Conservation (phyloP, 1,140 invertebrate species). For the Parasteatoda tepidariorum region DNA sequence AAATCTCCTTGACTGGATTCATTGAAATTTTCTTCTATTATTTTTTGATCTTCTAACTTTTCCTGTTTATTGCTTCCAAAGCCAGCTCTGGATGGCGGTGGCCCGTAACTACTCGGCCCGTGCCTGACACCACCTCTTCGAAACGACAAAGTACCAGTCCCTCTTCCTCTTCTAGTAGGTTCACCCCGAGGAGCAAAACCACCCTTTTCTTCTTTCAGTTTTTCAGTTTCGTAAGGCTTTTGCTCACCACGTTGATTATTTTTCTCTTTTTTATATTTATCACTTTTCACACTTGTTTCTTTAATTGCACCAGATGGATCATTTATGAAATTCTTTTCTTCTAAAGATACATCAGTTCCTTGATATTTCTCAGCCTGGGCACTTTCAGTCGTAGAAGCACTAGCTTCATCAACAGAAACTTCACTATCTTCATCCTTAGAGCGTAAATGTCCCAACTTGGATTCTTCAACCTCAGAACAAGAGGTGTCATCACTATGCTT, state of each 20-base stretch:
- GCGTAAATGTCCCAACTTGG: conserved; percentile 63
- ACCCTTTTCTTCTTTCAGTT: conserved; percentile 55
- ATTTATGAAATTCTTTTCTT: conserved; percentile 48
- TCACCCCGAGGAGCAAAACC: conserved; percentile 83
- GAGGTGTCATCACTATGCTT: conserved; percentile 63
- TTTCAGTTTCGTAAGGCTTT: conserved; percentile 23
- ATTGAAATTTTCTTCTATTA: conserved; percentile 47
- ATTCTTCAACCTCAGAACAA: conserved; percentile 63
- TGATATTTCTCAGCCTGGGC: conserved; percentile 59
- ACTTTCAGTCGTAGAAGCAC: conserved; percentile 64
- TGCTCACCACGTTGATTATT: conserved; percentile 35
- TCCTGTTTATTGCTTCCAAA: conserved; percentile 69
- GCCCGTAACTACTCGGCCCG: conserved; percentile 73
- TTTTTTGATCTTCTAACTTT: conserved; percentile 55
- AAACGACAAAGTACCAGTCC: conserved; percentile 64
- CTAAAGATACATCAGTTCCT: background rate
- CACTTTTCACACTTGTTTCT: conserved; percentile 48
- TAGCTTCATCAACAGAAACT: conserved; percentile 66
- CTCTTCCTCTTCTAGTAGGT: conserved; percentile 80
- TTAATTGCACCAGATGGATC: conserved; percentile 31
- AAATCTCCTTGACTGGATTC: conserved; percentile 33
- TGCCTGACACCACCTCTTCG: conserved; percentile 73
- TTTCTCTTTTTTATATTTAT: conserved; percentile 55
- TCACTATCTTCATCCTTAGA: conserved; percentile 68
- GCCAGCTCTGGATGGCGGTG: conserved; percentile 80